A percentile compares a stretch with the other conserved stretches of the same genome.
Evolutionary conservation across 2,888 invertebrate genomes (phyloP).

Genomic region (Aporophyla nigra): DNA sequence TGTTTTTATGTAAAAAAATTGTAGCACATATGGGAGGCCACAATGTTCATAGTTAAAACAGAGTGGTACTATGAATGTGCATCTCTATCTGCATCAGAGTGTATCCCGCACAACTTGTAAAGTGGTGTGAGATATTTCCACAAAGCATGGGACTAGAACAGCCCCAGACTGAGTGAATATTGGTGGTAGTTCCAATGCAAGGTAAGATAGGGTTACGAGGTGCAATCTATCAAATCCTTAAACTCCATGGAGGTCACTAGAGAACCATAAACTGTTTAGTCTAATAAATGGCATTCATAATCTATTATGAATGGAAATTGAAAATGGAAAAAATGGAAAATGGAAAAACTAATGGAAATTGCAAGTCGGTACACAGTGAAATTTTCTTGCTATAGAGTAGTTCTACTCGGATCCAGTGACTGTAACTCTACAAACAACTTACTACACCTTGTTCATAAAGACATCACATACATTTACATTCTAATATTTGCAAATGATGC

Average conservation of each 20-base stretch:
- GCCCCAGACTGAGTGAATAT: constrained; percentile 81
- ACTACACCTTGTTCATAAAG: not conserved
- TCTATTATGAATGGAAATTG: too few relatives aligned
- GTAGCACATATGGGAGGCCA: constrained; percentile 91
- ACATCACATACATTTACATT: not conserved
- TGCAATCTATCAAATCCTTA: not conserved
- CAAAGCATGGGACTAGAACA: constrained; percentile 83
- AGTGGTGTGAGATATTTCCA: constrained; percentile 84
- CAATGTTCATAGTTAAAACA: constrained; percentile 76
- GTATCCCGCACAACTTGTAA: constrained; percentile 66
- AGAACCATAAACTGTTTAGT: not conserved
- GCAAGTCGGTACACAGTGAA: not conserved
- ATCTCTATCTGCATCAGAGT: constrained; percentile 79
- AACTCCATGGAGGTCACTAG: not conserved
- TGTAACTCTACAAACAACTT: not conserved
- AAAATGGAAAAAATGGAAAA: too few relatives aligned
- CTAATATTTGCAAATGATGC: not conserved
- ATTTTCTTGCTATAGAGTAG: not conserved
- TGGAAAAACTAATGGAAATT: too few relatives aligned
- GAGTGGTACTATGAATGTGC: constrained; percentile 90
- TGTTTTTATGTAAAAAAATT: constrained; percentile 52
- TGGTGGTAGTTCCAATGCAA: constrained; percentile 77
- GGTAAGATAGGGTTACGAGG: too few relatives aligned
- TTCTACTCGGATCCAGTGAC: not conserved
- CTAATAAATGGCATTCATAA: not conserved